Percentiles rank a stretch among this genome's conserved stretches.
Conservation (phyloP, 1,140 invertebrate genomes). For the Latrodectus geometricus region DNA sequence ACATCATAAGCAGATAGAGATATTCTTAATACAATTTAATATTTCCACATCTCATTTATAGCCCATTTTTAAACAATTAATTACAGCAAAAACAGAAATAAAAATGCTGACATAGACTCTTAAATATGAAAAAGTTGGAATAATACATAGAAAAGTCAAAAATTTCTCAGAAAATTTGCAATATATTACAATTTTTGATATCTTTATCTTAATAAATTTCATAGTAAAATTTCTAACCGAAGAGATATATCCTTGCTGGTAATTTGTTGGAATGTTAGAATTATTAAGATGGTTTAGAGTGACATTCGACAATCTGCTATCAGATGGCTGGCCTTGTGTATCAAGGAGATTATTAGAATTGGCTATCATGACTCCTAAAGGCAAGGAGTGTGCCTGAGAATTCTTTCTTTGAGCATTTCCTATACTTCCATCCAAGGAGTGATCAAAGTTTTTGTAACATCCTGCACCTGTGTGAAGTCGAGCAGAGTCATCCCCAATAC, state of each 20-base stretch:
- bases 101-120: no score
- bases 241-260: constrained; percentile 57
- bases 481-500: constrained; percentile 78
- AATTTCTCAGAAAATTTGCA: not conserved
- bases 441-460: constrained; percentile 88
- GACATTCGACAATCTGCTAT: constrained; percentile 44
- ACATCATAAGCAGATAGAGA: no score
- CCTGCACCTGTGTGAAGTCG: constrained; percentile 82
- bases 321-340: constrained; percentile 38
- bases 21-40: no score
- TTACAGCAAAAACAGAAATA: no score
- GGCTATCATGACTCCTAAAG: constrained; percentile 48
- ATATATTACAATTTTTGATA: not conserved
- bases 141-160: no score
- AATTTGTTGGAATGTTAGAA: constrained; percentile 53
- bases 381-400: constrained; percentile 60
- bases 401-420: constrained; percentile 58
- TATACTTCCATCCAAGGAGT: constrained; percentile 70
- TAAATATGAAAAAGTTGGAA: no score
- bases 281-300: constrained; percentile 55
- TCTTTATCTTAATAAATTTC: not conserved
- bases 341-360: constrained; percentile 57
- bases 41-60: no score
- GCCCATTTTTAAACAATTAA: no score
- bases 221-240: constrained; percentile 35